These are phyloP conservation scores for Amphipyra berbera DNA, from an alignment of 2,888 invertebrate species.

Conservation along the genomic window DNA sequence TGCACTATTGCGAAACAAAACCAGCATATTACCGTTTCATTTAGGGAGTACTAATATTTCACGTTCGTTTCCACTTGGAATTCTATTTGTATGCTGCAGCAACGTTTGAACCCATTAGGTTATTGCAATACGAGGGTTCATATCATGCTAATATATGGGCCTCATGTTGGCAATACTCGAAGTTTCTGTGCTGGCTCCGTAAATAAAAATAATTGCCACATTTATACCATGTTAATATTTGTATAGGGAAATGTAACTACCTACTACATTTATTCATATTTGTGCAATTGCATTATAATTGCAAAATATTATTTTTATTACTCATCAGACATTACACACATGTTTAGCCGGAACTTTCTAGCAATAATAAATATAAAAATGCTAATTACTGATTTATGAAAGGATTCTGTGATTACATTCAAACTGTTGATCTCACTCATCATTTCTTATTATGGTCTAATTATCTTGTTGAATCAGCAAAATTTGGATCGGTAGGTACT, in stretches of 20 bases:
- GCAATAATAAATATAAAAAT: neutral
- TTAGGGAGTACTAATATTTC: conserved; percentile 53
- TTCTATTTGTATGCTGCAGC: conserved; percentile 51
- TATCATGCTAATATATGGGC: conserved; percentile 52
- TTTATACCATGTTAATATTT: conserved; percentile 6
- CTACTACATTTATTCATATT: conserved; percentile 4
- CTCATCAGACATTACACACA: conserved; percentile 9
- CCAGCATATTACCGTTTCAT: conserved; percentile 33
- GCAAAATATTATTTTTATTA: conserved; percentile 19
- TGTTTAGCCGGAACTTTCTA: conserved; percentile 5
- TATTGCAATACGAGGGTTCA: conserved; percentile 49
- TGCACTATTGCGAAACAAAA: conserved; percentile 37
- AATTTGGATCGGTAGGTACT: conserved; percentile 5
- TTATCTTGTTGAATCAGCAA: conserved; percentile 22
- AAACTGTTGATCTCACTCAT: neutral
- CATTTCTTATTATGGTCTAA: conserved; percentile 1
- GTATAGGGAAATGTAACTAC: neutral
- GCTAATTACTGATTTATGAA: neutral
- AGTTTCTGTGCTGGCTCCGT: conserved; percentile 13
- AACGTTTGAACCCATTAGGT: conserved; percentile 50
- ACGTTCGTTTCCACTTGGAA: conserved; percentile 49
- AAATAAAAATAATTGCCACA: conserved; percentile 8
- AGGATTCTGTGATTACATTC: conserved; percentile 3
- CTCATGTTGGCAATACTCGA: conserved; percentile 35
- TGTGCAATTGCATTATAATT: conserved; percentile 8